Evolutionary conservation across 1,140 invertebrate species (phyloP).

Genomic region (Drosophila nannoptera): DNA sequence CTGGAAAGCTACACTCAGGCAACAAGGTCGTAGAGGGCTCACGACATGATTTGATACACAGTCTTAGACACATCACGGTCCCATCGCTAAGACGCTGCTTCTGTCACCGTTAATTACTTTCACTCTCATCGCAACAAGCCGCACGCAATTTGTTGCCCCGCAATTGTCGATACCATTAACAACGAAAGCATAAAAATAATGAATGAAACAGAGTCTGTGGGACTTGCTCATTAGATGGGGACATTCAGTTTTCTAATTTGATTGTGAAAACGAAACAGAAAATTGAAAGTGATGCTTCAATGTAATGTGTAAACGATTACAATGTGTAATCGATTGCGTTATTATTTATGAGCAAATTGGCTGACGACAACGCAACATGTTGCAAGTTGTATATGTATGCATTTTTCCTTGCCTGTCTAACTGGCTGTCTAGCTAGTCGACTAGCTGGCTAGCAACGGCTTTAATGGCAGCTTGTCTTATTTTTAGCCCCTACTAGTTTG

Average conservation of each 20-base stretch:
- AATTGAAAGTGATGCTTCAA: constrained; percentile 57
- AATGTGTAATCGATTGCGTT: constrained; percentile 40
- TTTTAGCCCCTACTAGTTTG: constrained; percentile 68
- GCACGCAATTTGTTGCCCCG: constrained; percentile 60
- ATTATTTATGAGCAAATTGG: constrained; percentile 49
- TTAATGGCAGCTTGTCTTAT: constrained; percentile 55
- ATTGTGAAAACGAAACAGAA: constrained; percentile 18
- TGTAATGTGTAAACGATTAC: constrained; percentile 19
- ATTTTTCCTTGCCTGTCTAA: constrained; percentile 25
- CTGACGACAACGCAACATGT: constrained; percentile 23
- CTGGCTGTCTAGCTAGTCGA: not conserved
- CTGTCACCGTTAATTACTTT: constrained; percentile 63
- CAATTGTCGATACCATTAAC: constrained; percentile 52
- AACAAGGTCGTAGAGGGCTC: no score
- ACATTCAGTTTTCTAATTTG: constrained; percentile 23
- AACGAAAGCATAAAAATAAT: constrained; percentile 51
- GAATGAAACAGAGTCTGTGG: constrained; percentile 1
- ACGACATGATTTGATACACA: no score
- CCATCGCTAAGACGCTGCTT: constrained; percentile 5
- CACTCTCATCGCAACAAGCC: constrained; percentile 44
- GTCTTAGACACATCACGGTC: not conserved
- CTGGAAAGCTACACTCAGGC: no score
- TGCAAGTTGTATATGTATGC: constrained; percentile 10
- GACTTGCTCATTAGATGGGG: constrained; percentile 11
- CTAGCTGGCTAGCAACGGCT: constrained; percentile 7